Conservation (phyloP, 92 coral and sea anemone species). For the Phenganax subtilis region DNA sequence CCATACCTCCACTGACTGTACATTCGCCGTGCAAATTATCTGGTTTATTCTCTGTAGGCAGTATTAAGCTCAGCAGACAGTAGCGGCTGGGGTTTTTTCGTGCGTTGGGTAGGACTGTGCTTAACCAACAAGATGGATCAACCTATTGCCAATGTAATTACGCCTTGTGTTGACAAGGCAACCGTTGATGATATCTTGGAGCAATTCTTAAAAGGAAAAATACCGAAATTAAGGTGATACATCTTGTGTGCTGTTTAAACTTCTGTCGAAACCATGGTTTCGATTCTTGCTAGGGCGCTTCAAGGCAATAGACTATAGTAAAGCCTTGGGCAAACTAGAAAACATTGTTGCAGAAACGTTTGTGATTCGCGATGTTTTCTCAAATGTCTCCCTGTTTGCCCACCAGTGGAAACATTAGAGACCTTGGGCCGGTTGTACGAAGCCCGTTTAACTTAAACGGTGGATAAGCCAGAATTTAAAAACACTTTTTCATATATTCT, state of each 20-base stretch:
- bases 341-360: no score
- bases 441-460: no score
- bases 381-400: no score
- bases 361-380: no score
- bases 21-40: slow-evolving; percentile 3
- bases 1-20: no score
- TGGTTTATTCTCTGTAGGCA: slow-evolving; percentile 34
- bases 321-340: no score
- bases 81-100: slow-evolving; percentile 54
- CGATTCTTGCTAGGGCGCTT: no score
- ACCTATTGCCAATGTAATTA: slow-evolving; percentile 66
- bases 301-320: no score
- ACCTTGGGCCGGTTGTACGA: no score
- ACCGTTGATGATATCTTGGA: slow-evolving; percentile 72
- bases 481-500: no score
- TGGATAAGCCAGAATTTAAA: no score
- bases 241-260: not conserved
- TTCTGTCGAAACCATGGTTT: not conserved
- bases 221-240: slow-evolving; percentile 62
- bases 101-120: slow-evolving; percentile 76
- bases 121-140: slow-evolving; percentile 68
- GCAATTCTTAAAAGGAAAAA: slow-evolving; percentile 70
- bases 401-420: no score
- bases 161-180: slow-evolving; percentile 64
- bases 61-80: slow-evolving; percentile 40